Percentiles rank a stretch among this genome's conserved stretches.
These are phyloP conservation scores for Dissostichus mawsoni DNA, from an alignment of 2,113 vertebrate species.

Conservation along the genomic window DNA sequence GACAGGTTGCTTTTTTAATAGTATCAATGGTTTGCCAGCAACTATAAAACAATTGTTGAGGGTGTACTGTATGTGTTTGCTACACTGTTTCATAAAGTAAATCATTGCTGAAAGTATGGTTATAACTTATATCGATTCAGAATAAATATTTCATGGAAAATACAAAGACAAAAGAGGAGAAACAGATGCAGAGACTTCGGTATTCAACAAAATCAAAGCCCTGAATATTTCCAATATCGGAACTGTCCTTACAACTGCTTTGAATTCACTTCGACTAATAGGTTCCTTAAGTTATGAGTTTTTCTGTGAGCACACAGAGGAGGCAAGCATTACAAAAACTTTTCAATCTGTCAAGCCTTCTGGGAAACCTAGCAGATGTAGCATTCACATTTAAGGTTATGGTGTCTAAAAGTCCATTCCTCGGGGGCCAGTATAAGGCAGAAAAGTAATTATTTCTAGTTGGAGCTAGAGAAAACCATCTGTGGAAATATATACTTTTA, in stretches of 20 bases:
- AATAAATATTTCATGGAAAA: slow-evolving; percentile 6
- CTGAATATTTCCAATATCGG: slow-evolving; percentile 42
- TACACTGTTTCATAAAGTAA: not conserved
- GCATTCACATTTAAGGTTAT: not conserved
- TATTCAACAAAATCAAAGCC: slow-evolving; percentile 35
- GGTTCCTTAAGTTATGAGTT: slow-evolving; percentile 28
- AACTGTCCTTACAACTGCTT: slow-evolving; percentile 33
- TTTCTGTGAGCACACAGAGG: slow-evolving; percentile 13
- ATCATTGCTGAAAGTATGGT: not conserved
- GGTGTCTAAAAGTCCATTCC: not conserved
- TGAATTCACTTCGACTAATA: slow-evolving; percentile 37
- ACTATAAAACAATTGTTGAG: not conserved
- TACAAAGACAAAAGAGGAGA: not conserved
- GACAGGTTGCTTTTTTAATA: not conserved
- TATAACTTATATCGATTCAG: not conserved
- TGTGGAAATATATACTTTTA: not conserved
- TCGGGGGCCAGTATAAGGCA: not conserved
- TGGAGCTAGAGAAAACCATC: not conserved
- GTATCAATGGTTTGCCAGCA: not conserved
- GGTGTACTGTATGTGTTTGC: not conserved
- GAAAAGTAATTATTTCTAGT: not conserved
- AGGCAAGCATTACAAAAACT: slow-evolving; percentile 2
- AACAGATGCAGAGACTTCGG: slow-evolving; percentile 34
- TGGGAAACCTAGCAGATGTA: slow-evolving; percentile 1
- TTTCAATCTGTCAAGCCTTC: slow-evolving; percentile 6